Evolutionary conservation across 2,888 invertebrate species (phyloP), one percentile per base, ranked within the genome.

Genomic region (Halictus quadricinctus): DNA sequence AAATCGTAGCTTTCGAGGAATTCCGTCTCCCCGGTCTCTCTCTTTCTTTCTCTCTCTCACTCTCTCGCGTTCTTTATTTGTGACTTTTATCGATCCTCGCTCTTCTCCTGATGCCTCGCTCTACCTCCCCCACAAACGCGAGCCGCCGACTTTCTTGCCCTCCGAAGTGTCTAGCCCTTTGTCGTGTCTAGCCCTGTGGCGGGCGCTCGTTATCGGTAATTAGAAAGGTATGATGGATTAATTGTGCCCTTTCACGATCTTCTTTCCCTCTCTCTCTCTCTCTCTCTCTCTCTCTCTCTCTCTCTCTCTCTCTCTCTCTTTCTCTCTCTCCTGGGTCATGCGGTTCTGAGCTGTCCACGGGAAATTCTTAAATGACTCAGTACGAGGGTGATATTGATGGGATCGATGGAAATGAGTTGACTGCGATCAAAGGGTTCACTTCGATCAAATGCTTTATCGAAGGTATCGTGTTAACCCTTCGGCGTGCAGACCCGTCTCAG

Each of bases 1-100:
- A 85, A 88, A 87, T 80, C 77, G 58, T 29, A 76, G 79, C 76
- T 80, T 88, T 87, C 81, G 75, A 72, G 79, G 81, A 87, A 88
- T 85, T 77, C 80, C 69, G 77, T 69, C 83, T 46, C 73, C 25
- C 60, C 60, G 60, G 60, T 13, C 21, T 1, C 58, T 21, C 18
- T 50, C 21, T 7, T 21, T 50, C 50, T 7, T 21, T 50, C 43
- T 43, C 0, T 8, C 8, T 43, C 43, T 43, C 43, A 3, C 43
- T 43, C 43, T 43, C 43, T 36, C 15, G 21, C 25, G 36, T 10
- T 46, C 10, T 36, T 46, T 46, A 13, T 25, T 46, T 10, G 3
- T 5, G 15, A 41, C 66, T 76, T 76, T 50, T 72, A 72, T 72
- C 76, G 69, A 54, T 69, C 64, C 54, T 54, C 54, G 54, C 54